Conservation (phyloP, 2,888 invertebrate genomes). For the Brachypalpus laphriformis region DNA sequence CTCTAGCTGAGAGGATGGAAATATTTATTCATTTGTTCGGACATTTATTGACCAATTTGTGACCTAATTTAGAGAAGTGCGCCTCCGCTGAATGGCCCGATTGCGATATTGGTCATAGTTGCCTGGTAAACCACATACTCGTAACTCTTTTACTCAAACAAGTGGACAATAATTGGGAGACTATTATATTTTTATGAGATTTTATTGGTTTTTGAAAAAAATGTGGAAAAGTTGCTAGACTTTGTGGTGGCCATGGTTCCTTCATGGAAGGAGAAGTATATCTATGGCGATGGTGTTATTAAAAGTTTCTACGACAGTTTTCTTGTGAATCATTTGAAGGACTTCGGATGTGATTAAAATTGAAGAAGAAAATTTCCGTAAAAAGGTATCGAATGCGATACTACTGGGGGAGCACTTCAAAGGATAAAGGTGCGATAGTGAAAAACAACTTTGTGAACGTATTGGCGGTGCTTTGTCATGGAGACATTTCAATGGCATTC, state of each 20-base stretch:
- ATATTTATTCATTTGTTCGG: constrained; percentile 29
- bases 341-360: neutral
- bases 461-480: too few relatives aligned
- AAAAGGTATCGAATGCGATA: neutral
- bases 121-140: constrained; percentile 38
- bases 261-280: neutral
- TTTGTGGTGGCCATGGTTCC: constrained; percentile 26
- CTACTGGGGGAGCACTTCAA: too few relatives aligned
- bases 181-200: neutral
- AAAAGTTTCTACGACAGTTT: neutral
- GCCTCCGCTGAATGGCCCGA: constrained; percentile 30
- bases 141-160: constrained; percentile 49
- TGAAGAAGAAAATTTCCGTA: neutral
- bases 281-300: constrained; percentile 6
- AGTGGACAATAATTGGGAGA: constrained; percentile 46
- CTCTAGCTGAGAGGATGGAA: neutral
- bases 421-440: neutral
- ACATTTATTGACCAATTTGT: constrained; percentile 71
- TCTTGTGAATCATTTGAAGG: neutral
- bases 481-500: too few relatives aligned
- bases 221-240: constrained; percentile 20
- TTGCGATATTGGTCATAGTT: constrained; percentile 14
- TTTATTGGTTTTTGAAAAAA: constrained; percentile 23
- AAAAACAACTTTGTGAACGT: too few relatives aligned
- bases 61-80: constrained; percentile 57